These are phyloP conservation scores for Pygoscelis adeliae DNA, from an alignment of 2,113 vertebrate species.

Conservation along the genomic window DNA sequence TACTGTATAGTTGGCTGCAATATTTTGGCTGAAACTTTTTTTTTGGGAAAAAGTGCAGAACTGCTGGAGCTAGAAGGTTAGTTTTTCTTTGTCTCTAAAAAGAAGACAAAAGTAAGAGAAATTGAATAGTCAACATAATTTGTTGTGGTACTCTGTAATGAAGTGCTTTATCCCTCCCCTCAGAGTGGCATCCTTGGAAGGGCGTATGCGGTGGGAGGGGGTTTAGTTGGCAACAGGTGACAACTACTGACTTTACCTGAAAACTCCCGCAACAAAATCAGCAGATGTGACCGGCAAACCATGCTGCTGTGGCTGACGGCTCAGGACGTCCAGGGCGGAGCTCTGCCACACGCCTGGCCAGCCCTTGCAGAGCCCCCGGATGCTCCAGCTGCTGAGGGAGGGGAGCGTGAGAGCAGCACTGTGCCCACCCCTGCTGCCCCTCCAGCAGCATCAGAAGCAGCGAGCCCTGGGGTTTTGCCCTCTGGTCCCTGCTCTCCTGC, in stretches of 20 bases:
- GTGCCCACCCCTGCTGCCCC: background rate
- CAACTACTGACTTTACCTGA: background rate
- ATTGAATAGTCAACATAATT: background rate
- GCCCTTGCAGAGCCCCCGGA: background rate
- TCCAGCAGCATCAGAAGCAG: fast-evolving
- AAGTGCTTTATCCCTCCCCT: background rate
- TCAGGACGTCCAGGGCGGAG: fast-evolving
- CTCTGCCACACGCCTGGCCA: background rate
- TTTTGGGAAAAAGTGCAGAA: background rate
- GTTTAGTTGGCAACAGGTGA: background rate
- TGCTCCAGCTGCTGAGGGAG: background rate
- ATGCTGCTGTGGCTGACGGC: background rate
- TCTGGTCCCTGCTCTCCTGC: background rate
- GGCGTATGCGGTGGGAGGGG: fast-evolving
- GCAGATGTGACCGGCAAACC: background rate
- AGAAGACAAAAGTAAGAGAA: background rate
- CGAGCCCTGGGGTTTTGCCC: background rate
- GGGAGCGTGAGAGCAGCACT: fast-evolving
- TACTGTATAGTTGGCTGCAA: background rate
- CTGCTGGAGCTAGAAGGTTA: background rate
- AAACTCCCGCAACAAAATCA: background rate
- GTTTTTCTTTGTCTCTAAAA: background rate
- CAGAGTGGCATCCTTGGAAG: background rate
- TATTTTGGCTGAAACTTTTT: background rate
- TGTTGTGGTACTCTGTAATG: background rate